Conservation (phyloP, 64 coral and sea anemone species). For the Orbicella faveolata region DNA sequence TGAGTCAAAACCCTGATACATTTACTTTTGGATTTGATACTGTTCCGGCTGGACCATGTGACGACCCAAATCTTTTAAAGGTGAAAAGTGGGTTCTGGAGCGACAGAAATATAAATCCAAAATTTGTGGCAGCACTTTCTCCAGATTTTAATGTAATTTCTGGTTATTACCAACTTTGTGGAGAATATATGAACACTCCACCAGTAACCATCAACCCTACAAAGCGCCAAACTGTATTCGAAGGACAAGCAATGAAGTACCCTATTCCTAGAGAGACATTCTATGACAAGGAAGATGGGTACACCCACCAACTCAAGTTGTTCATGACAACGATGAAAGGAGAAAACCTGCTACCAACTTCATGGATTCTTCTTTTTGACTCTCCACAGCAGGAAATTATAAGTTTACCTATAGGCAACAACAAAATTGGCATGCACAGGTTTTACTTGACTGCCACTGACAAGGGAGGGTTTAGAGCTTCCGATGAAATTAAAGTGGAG, state of each 20-base stretch:
- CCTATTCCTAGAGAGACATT: slow-evolving; percentile 37
- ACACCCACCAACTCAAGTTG: slow-evolving; percentile 31
- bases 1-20: not conserved
- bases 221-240: not conserved
- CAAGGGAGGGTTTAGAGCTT: slow-evolving; percentile 15
- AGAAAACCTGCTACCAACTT: not conserved
- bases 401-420: not conserved
- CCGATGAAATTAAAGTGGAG: slow-evolving; percentile 1
- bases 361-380: slow-evolving; percentile 45
- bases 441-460: slow-evolving; percentile 32
- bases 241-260: slow-evolving; percentile 28
- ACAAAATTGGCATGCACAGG: slow-evolving; percentile 15
- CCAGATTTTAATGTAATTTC: slow-evolving; percentile 37
- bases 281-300: slow-evolving; percentile 47
- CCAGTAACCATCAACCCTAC: not conserved
- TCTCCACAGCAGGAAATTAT: slow-evolving; percentile 12
- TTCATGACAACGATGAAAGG: not conserved
- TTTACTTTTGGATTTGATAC: slow-evolving; percentile 53
- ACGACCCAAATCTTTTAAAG: slow-evolving; percentile 5
- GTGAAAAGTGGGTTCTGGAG: slow-evolving; percentile 23
- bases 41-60: slow-evolving; percentile 22
- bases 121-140: slow-evolving; percentile 3
- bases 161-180: slow-evolving; percentile 14
- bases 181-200: not conserved
- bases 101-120: slow-evolving; percentile 7